Base-by-base conservation (phyloP, 2,888 invertebrate species). In the Aelia acuminata region DNA sequence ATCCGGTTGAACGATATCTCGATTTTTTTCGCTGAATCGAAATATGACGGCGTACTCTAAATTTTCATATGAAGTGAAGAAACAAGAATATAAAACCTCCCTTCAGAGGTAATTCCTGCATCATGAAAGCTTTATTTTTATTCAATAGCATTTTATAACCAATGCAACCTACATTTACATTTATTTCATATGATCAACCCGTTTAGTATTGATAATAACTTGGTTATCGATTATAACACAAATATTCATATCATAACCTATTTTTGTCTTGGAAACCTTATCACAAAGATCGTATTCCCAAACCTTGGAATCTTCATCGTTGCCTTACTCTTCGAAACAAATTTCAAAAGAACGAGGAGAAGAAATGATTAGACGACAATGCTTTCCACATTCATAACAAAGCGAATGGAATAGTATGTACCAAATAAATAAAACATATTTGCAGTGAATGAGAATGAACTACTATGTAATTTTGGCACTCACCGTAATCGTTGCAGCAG, bases 401-500 rank as follows among this genome's bases (percentile, higher is more conserved):
- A n/a, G n/a, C 4, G 53, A 53, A 53, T 26, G n/a, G n/a, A 53
- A 11, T 53, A 8, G 11, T n/a, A 5, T n/a, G n/a, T 1, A 4
- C 10, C 53, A 53, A 53, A 11, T 10, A 53, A 0, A 1, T 3
- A 10, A 5, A 0, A 13, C 3, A 1, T 4, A n/a, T 26, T n/a
- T 11, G 8, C n/a, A n/a, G n/a, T 53, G 3, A n/a, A 7, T 53
- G n/a, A 53, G 22, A 7, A 22, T 8, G 5, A 53, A 53, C n/a
- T 43, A 4, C 10, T 4, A 43, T 10, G 4, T 43, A 53, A 2
- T 11, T 3, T 26, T 53, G n/a, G 31, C 8, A 35, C 75, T 75
- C 15, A 80, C 80, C 80, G 43, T 80, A 80, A 11, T 35, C 35
- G 63, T 5, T 70, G 22, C 80, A 80, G 80, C 80, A 80, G 31